Evolutionary conservation across 2,113 vertebrate genomes (phyloP).

Genomic region (Oryctolagus cuniculus): DNA sequence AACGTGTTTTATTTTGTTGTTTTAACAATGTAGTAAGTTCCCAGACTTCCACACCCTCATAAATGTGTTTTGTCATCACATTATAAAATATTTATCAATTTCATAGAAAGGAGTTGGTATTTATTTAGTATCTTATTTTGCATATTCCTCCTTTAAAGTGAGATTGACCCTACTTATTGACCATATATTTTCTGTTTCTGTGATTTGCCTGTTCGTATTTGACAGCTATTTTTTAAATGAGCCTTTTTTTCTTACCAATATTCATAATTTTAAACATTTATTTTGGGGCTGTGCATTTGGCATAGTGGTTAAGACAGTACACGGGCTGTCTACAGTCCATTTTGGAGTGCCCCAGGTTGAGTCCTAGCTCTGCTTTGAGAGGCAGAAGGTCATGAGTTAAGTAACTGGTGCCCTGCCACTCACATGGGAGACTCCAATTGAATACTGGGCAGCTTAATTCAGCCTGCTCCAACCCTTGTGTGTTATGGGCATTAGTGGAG

Average conservation of each 20-base stretch:
- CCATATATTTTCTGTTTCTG: not conserved
- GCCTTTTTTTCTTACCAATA: not conserved
- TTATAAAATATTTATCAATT: constrained; percentile 13
- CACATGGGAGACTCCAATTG: too few species aligned
- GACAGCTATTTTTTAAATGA: not conserved
- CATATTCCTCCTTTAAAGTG: not conserved
- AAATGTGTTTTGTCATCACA: not conserved
- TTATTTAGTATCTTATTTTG: not conserved
- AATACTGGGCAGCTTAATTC: too few species aligned
- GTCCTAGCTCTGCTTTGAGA: too few species aligned
- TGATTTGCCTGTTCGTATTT: not conserved
- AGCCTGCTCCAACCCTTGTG: too few species aligned
- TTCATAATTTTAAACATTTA: not conserved
- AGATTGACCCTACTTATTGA: not conserved
- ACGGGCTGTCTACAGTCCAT: too few species aligned
- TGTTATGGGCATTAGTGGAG: too few species aligned
- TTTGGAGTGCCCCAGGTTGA: too few species aligned
- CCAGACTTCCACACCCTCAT: not conserved
- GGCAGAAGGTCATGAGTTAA: too few species aligned
- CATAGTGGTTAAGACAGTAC: too few species aligned
- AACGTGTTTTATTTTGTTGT: not conserved
- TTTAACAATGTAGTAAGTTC: not conserved
- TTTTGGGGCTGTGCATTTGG: too few species aligned
- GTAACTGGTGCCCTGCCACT: too few species aligned
- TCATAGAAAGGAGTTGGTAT: not conserved